Evolutionary conservation across 2,113 vertebrate species (phyloP), one percentile per base, ranked within the genome.

Genomic region (Ivindomyrus marchei): DNA sequence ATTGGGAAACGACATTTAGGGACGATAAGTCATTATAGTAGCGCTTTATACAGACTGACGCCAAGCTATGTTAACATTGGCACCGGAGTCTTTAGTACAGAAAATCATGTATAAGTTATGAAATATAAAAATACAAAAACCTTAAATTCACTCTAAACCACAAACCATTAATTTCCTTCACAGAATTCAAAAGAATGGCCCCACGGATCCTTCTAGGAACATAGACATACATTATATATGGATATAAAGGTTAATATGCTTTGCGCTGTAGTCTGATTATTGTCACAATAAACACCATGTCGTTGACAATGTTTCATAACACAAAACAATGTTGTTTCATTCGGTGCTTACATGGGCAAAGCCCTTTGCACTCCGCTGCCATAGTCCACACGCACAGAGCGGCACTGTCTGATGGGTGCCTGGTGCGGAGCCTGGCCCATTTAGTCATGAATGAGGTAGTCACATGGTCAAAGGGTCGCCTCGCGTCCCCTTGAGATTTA

Each of bases 81-180:
- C 74, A 42, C 74, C 2, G 0, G 27, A 77, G 74, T 15, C 36
- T 80, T 39, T 80, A 39, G 9, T 42, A 42, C 74, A 19, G 13
- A 80, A 80, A 42, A 80, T 80, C 74, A 13, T 80, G 74, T 39
- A 80, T 80, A 80, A 80, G 36, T 80, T 80, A 80, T 80, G 74
- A 42, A 42, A 39, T 80, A 42, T 39, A 80, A 80, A 39, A 31
- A 80, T 19, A 74, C 17, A 42, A 80, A 39, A 80, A 39, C 36
- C 36, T 80, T 80, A 80, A 80, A 31, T 70, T 70, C 62, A 70
- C 62, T 27, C 62, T 31, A 39, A 39, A 80, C 36, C 36, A 80
- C 62, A 80, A 80, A 42, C 13, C 36, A 6, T 80, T 80, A 42
- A 80, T 70, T 80, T 80, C 36, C 36, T 42, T 80, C 13, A 42